Percentiles rank a stretch among this genome's conserved stretches.
These are phyloP conservation scores for Phainopepla nitens DNA, from an alignment of 2,113 vertebrate genomes.

Conservation along the genomic window DNA sequence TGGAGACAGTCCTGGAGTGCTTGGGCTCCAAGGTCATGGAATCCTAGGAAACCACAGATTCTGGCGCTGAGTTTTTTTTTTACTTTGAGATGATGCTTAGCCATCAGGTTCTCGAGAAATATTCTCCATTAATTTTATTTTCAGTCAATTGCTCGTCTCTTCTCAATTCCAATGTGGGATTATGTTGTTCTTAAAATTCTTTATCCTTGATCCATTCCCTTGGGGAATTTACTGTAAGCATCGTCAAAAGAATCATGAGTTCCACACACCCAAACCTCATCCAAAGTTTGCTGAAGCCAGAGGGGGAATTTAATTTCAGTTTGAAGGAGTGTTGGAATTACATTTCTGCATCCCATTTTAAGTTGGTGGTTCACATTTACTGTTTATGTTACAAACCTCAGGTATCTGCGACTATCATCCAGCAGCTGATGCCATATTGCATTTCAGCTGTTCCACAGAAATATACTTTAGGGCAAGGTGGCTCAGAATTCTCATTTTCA, in stretches of 20 bases:
- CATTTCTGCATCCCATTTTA: not conserved
- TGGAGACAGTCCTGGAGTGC: fast-evolving
- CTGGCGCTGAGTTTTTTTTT: not conserved
- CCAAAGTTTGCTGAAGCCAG: not conserved
- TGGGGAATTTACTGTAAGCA: not conserved
- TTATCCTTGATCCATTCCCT: not conserved
- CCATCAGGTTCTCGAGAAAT: not conserved
- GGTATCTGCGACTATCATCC: not conserved
- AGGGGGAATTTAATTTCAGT: not conserved
- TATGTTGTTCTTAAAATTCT: not conserved
- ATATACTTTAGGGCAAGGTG: not conserved
- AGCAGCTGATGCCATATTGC: not conserved
- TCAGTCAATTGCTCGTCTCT: not conserved
- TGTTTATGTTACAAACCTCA: not conserved
- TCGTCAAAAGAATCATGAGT: not conserved
- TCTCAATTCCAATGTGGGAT: not conserved
- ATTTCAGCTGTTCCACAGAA: not conserved
- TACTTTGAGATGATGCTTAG: not conserved
- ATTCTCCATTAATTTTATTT: not conserved
- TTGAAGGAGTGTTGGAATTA: not conserved
- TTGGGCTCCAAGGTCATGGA: not conserved
- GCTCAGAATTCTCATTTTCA: not conserved
- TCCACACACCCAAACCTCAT: not conserved
- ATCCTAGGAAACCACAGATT: not conserved
- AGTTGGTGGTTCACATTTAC: not conserved